Evolutionary conservation across 2,113 vertebrate genomes (phyloP).

Genomic region (Gnathonemus echidnorhynchus): DNA sequence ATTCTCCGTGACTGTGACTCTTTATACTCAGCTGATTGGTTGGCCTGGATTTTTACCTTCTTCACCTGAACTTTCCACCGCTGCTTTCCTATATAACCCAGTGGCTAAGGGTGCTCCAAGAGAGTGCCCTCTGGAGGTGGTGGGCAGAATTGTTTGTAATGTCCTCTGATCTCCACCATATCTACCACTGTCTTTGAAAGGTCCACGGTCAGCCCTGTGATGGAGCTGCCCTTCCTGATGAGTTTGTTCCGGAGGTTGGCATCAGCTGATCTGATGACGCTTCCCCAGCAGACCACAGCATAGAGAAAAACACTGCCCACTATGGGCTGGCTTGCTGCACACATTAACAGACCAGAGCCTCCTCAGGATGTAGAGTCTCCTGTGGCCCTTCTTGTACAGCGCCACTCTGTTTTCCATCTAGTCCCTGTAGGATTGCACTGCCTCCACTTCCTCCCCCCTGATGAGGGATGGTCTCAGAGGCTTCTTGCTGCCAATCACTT

Average conservation of each 20-base stretch:
- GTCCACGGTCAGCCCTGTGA: neutral
- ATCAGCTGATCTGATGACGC: neutral
- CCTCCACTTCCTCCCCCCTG: neutral
- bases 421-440: neutral
- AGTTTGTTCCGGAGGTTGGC: neutral
- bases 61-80: neutral
- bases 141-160: neutral
- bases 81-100: neutral
- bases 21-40: neutral
- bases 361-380: neutral
- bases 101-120: neutral
- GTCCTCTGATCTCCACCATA: neutral
- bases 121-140: neutral
- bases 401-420: neutral
- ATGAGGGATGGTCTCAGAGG: neutral
- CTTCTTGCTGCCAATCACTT: neutral
- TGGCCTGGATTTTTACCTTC: neutral
- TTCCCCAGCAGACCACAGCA: neutral
- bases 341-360: neutral
- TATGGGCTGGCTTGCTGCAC: neutral
- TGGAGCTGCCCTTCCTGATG: neutral
- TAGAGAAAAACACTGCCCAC: neutral
- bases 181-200: neutral
- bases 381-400: neutral
- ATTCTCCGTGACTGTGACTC: neutral